A percentile compares a stretch with the other conserved stretches of the same genome.
Evolutionary conservation across 2,113 vertebrate genomes (phyloP).

Genomic region (Chaetodon auriga): DNA sequence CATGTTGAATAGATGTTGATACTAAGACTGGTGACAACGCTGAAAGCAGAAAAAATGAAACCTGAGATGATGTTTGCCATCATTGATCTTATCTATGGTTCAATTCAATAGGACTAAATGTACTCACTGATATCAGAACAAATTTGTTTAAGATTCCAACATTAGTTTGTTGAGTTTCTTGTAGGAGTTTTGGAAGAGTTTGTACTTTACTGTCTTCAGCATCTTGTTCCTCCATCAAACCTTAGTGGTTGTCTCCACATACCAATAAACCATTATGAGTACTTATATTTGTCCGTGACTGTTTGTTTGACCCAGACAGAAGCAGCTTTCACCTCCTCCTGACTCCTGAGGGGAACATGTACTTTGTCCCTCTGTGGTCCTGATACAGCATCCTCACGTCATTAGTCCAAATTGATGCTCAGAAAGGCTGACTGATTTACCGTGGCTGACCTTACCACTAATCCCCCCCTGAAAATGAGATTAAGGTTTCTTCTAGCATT

Average conservation of each 20-base stretch:
- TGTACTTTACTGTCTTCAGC: no score
- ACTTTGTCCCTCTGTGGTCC: slow-evolving; percentile 10
- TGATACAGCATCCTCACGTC: slow-evolving; percentile 29
- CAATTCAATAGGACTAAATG: background rate
- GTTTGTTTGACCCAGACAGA: background rate
- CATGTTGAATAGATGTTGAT: slow-evolving; percentile 9
- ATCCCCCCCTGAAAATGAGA: slow-evolving; percentile 59
- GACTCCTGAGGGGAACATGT: background rate
- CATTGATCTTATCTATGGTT: background rate
- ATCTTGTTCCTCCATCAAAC: background rate
- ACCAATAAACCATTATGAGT: no score
- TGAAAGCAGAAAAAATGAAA: slow-evolving; percentile 41
- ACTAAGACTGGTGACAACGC: background rate
- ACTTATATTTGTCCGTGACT: background rate
- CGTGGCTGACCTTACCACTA: slow-evolving; percentile 63
- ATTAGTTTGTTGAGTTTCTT: no score
- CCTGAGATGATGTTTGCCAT: background rate
- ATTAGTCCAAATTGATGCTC: slow-evolving; percentile 14
- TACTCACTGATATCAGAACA: background rate
- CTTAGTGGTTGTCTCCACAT: no score
- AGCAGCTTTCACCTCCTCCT: background rate
- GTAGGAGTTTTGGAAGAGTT: no score
- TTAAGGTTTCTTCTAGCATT: slow-evolving; percentile 70
- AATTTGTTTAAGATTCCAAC: background rate
- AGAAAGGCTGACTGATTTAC: slow-evolving; percentile 45